Evolutionary conservation across 2,888 invertebrate genomes (phyloP).

Genomic region (Ecdyonurus torrentis): DNA sequence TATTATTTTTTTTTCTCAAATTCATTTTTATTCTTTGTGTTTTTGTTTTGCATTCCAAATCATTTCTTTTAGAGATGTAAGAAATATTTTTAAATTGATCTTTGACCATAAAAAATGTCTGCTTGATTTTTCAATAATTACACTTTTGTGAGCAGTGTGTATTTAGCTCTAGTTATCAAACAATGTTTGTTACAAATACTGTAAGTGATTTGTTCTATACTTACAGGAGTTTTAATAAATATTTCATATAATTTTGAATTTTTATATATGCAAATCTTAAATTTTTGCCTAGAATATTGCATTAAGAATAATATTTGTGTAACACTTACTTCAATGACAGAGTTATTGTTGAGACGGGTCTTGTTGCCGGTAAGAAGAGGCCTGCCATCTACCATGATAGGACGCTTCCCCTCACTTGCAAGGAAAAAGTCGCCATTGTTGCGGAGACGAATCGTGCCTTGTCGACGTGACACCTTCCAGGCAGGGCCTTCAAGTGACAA

Average conservation of each 20-base stretch:
- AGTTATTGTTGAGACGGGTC: slow-evolving; percentile 80
- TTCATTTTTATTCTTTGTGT: no score
- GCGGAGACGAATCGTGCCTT: slow-evolving; percentile 75
- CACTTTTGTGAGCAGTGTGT: no score
- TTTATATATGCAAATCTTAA: no score
- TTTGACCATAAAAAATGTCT: no score
- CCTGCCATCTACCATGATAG: slow-evolving; percentile 85
- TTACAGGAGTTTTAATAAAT: neutral
- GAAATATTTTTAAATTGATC: no score
- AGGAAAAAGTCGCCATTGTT: slow-evolving; percentile 92
- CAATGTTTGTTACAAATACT: neutral
- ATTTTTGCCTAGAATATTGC: no score
- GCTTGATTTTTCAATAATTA: no score
- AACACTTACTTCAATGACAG: slow-evolving; percentile 67
- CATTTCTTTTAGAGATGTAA: no score
- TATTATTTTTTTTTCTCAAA: no score
- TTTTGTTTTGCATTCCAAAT: no score
- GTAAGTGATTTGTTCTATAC: neutral
- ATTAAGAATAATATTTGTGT: no score
- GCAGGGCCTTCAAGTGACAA: slow-evolving; percentile 86
- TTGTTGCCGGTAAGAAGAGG: slow-evolving; percentile 79
- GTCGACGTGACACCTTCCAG: slow-evolving; percentile 81
- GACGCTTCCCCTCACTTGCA: slow-evolving; percentile 85
- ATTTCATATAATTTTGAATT: no score
- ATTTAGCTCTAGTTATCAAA: neutral